Evolutionary conservation across 2,888 invertebrate genomes (phyloP), one percentile per base, ranked within the genome.

Genomic region (Ceramica pisi): DNA sequence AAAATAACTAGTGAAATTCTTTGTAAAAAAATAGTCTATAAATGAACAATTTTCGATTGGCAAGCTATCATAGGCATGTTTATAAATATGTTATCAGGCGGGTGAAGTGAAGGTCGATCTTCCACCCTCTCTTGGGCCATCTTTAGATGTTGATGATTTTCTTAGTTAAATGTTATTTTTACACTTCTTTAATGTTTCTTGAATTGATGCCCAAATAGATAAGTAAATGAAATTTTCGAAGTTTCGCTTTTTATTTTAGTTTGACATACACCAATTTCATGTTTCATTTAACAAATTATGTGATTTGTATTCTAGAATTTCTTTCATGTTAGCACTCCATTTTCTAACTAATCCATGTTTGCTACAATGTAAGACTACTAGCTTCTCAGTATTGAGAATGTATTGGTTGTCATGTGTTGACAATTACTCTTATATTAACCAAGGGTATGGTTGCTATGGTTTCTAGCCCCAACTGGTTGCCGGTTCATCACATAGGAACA

Each of bases 391-490:
- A 31, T 26, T 23, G 21, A 35, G 21, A 48, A 62, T 53, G 12
- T 56, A 51, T 71, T 67, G n/a, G 12, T 65, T 65, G 65, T 60
- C 31, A 61, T 67, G 31, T 75, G 23, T 78, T 69, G 23, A 50
- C 19, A 14, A 14, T 35, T 56, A 46, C 71, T 23, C n/a, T 51
- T 26, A 44, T 51, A 76, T 50, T 81, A 72, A 81, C 56, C 48
- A 59, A 57, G 35, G 56, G 59, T 69, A 56, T 69, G 68, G 80
- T 82, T 82, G 55, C 73, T 76, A 83, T 81, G 73, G 82, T 82
- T 80, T 80, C 78, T 82, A 80, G 80, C 79, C 82, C 78, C 21
- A 23, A 64, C 65, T 80, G 83, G 80, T 69, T 76, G 71, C 76
- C 67, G 64, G n/a, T 53, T 12, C 66, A 66, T 51, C 82, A 73